phyloP scores from a whole-genome alignment of 1,140 invertebrate genomes.

The Mylabris phalerata region DNA sequence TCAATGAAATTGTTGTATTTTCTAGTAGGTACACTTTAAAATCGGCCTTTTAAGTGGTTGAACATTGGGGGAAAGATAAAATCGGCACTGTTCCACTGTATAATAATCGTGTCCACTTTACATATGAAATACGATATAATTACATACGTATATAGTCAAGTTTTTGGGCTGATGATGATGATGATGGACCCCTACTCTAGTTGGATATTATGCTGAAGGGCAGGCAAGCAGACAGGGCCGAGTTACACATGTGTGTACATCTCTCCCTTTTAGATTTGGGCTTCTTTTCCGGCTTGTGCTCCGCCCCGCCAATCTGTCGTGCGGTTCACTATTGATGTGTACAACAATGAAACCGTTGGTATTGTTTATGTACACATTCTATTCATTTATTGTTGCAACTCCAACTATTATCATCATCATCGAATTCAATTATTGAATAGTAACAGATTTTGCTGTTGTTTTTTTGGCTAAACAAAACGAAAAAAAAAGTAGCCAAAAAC shows the following conservation, averaged over 20 bases:
- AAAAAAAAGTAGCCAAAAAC: no score
- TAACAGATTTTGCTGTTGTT: no score
- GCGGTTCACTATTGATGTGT: slow-evolving; percentile 10
- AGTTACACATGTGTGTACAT: no score
- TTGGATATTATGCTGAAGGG: no score
- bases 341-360: slow-evolving; percentile 6
- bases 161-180: neutral
- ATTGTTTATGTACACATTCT: slow-evolving; percentile 9
- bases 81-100: slow-evolving; percentile 14
- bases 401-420: slow-evolving; percentile 5
- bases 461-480: no score
- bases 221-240: no score
- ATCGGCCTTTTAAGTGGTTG: neutral
- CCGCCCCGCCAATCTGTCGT: slow-evolving; percentile 11
- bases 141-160: neutral
- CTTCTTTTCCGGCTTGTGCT: slow-evolving; percentile 9
- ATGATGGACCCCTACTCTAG: neutral
- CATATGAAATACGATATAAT: slow-evolving; percentile 16
- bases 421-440: neutral
- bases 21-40: slow-evolving; percentile 3
- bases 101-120: slow-evolving; percentile 15
- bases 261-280: neutral
- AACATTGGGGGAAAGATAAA: slow-evolving; percentile 5
- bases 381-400: slow-evolving; percentile 7
- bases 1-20: no score